Evolutionary conservation across 2,797 vertebrate genomes (phyloP).

Genomic region (Syndactyla subalaris): DNA sequence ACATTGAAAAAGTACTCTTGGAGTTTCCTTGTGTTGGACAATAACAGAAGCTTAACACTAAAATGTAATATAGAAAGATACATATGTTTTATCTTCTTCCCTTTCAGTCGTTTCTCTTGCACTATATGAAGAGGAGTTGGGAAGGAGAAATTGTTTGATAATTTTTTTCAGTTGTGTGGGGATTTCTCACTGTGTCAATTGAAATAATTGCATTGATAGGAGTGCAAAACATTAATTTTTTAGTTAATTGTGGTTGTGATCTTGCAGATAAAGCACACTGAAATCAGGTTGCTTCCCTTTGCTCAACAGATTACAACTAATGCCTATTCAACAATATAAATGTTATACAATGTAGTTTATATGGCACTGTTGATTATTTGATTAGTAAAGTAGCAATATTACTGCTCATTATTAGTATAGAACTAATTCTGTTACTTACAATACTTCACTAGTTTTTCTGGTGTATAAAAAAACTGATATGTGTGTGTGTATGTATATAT

Average conservation of each 20-base stretch:
- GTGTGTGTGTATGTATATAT: too few species aligned
- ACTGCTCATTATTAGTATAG: neutral
- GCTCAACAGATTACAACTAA: neutral
- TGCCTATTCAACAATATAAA: neutral
- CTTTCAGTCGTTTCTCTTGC: conserved; percentile 2
- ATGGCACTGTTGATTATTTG: neutral
- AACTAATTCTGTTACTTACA: neutral
- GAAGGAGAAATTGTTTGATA: conserved; percentile 28
- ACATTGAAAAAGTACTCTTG: conserved; percentile 16
- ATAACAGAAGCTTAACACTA: neutral
- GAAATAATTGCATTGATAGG: conserved; percentile 5
- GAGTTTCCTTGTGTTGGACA: neutral
- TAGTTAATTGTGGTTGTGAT: neutral
- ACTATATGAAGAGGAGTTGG: neutral
- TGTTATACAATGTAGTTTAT: neutral
- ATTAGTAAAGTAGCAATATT: conserved; percentile 3
- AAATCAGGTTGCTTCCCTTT: neutral
- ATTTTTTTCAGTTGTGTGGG: neutral
- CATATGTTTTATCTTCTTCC: neutral
- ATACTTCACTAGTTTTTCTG: neutral
- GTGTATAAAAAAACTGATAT: neutral
- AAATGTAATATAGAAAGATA: conserved; percentile 1
- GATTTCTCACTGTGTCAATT: conserved; percentile 18
- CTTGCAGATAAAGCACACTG: neutral
- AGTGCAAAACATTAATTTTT: neutral